Conservation (phyloP, 2,888 invertebrate genomes). For the Drosophila paucipuncta region DNA sequence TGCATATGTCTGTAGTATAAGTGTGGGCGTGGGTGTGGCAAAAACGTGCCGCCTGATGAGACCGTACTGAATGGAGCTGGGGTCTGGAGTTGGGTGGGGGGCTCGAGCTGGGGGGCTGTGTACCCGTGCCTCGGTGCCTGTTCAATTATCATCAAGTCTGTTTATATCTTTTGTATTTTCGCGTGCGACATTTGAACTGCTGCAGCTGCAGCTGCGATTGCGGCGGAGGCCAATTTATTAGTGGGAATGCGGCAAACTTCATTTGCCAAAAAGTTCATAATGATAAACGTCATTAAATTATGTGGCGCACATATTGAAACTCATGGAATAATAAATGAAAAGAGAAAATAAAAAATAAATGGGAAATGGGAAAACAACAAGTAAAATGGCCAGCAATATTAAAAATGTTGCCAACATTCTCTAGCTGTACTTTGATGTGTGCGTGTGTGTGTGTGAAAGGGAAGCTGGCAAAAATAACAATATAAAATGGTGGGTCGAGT, state of each 20-base stretch:
- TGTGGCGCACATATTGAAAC: constrained; percentile 60
- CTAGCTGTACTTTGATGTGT: constrained; percentile 6
- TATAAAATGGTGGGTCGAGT: constrained; percentile 70
- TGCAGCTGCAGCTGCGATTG: constrained; percentile 7
- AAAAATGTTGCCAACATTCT: constrained; percentile 59
- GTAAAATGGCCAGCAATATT: constrained; percentile 60
- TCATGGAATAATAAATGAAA: constrained; percentile 51
- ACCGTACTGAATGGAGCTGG: constrained; percentile 7
- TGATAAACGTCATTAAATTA: constrained; percentile 63
- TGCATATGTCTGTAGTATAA: background rate
- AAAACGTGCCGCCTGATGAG: constrained; percentile 33
- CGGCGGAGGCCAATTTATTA: constrained; percentile 35
- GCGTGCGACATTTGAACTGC: constrained; percentile 58
- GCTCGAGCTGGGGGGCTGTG: background rate
- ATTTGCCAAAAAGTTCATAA: constrained; percentile 43
- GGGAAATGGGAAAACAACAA: constrained; percentile 36
- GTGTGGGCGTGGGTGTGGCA: constrained; percentile 74
- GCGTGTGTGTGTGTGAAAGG: constrained; percentile 14
- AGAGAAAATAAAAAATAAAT: constrained; percentile 6
- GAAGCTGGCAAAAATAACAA: constrained; percentile 71
- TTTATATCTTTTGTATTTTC: constrained; percentile 47
- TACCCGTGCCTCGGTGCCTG: constrained; percentile 13
- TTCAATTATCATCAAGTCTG: constrained; percentile 55
- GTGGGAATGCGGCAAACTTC: constrained; percentile 33
- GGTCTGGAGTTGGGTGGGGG: background rate